Conservation (phyloP, 2,113 vertebrate genomes). For the Rhynchomys soricoides region DNA sequence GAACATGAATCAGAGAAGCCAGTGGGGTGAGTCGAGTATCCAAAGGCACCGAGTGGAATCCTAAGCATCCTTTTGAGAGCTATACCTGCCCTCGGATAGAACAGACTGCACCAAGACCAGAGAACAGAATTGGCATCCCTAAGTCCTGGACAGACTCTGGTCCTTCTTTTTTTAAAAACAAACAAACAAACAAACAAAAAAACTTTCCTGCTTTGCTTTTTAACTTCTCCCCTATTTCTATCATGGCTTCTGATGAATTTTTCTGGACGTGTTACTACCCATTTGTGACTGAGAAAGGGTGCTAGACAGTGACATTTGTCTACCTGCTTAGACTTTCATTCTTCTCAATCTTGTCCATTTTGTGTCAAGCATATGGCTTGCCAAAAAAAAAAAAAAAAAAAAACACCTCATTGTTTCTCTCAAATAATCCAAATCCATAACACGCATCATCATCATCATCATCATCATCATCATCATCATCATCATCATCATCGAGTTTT, state of each 20-base stretch:
- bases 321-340: background rate
- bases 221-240: background rate
- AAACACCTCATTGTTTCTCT: background rate
- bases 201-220: background rate
- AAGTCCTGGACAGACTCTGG: background rate
- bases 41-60: background rate
- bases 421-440: background rate
- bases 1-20: background rate
- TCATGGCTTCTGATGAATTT: background rate
- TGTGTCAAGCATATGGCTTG: background rate
- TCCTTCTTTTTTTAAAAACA: background rate
- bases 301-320: background rate
- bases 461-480: too few species aligned
- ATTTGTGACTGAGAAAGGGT: background rate
- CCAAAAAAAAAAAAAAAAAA: background rate
- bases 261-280: background rate
- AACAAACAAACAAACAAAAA: too few species aligned
- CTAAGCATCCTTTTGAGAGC: background rate
- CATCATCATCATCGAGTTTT: background rate
- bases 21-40: background rate
- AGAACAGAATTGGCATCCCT: background rate
- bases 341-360: background rate
- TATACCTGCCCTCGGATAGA: background rate
- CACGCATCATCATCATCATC: background rate
- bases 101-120: background rate